These are phyloP conservation scores for Ooceraea biroi DNA, from an alignment of 1,140 invertebrate species.

Conservation along the genomic window DNA sequence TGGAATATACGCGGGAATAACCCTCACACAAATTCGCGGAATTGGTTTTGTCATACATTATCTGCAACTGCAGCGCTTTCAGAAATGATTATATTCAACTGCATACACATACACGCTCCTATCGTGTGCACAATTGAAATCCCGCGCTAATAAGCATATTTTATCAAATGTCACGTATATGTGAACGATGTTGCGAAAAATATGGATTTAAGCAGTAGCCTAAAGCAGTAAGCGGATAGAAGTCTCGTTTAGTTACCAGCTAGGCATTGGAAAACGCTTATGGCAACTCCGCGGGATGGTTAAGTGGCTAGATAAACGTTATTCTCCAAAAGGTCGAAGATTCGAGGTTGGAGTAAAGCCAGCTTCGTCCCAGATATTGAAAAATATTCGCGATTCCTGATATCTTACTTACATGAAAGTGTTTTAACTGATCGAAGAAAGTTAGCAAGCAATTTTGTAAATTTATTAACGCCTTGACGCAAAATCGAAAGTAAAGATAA, in stretches of 20 bases:
- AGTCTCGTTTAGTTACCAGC: conserved; percentile 63
- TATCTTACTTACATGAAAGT: conserved; percentile 23
- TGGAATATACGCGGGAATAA: too few relatives aligned
- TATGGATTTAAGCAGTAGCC: conserved; percentile 36
- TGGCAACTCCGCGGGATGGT: conserved; percentile 69
- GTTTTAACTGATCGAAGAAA: background rate
- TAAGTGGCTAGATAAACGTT: conserved; percentile 81
- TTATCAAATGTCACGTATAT: conserved; percentile 1
- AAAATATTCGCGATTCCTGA: conserved; percentile 43
- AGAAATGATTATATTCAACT: conserved; percentile 13
- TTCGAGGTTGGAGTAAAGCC: conserved; percentile 65
- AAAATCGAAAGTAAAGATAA: background rate
- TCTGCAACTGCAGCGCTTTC: conserved; percentile 5
- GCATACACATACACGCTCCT: background rate
- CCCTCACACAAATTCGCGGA: conserved; percentile 3
- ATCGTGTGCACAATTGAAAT: conserved; percentile 16
- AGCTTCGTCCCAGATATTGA: conserved; percentile 59
- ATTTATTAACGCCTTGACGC: background rate
- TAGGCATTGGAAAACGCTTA: conserved; percentile 83
- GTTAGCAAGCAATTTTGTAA: background rate
- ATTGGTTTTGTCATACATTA: conserved; percentile 20
- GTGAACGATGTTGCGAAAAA: conserved; percentile 16
- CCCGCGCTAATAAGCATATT: conserved; percentile 46
- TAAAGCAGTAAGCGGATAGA: conserved; percentile 52
- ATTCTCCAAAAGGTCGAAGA: conserved; percentile 73